phyloP scores from a whole-genome alignment of 2,888 invertebrate species.

The Bedellia somnulentella region DNA sequence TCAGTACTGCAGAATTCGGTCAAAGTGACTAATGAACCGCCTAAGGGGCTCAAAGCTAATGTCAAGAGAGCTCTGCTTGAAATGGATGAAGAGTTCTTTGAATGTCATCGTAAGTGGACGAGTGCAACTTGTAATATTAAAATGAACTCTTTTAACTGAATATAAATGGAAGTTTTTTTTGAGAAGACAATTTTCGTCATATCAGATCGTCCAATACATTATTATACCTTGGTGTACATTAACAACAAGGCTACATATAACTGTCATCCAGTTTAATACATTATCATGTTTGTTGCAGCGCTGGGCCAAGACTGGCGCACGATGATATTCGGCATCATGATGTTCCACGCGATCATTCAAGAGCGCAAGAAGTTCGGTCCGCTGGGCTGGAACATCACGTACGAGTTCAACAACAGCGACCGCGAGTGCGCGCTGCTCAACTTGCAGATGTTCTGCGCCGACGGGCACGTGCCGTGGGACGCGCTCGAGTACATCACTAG shows the following conservation, averaged over 20 bases:
- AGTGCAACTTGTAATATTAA: too few relatives aligned
- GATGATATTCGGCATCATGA: slow-evolving; percentile 80
- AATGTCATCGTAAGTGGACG: slow-evolving; percentile 68
- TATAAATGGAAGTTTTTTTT: too few relatives aligned
- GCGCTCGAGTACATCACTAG: slow-evolving; percentile 87
- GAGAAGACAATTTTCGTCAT: too few relatives aligned
- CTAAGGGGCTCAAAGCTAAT: slow-evolving; percentile 88
- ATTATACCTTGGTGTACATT: too few relatives aligned
- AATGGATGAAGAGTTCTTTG: slow-evolving; percentile 77
- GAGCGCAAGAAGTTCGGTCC: slow-evolving; percentile 92
- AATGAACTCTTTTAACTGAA: too few relatives aligned
- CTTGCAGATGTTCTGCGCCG: slow-evolving; percentile 79
- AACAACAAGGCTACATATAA: too few relatives aligned
- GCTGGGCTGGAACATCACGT: slow-evolving; percentile 89
- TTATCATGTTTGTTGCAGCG: too few relatives aligned
- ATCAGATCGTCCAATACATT: too few relatives aligned
- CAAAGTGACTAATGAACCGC: slow-evolving; percentile 93
- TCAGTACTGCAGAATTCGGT: slow-evolving; percentile 91
- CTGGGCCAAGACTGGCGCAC: slow-evolving; percentile 70
- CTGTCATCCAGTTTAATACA: too few relatives aligned
- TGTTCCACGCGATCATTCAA: slow-evolving; percentile 92
- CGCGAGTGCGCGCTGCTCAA: slow-evolving; percentile 86
- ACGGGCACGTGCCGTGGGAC: slow-evolving; percentile 79
- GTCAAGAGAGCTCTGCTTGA: slow-evolving; percentile 80
- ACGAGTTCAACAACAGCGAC: slow-evolving; percentile 93